Conservation (phyloP, 37 sponge, comb jelly and placozoan genomes). For the Spongia lamella region DNA sequence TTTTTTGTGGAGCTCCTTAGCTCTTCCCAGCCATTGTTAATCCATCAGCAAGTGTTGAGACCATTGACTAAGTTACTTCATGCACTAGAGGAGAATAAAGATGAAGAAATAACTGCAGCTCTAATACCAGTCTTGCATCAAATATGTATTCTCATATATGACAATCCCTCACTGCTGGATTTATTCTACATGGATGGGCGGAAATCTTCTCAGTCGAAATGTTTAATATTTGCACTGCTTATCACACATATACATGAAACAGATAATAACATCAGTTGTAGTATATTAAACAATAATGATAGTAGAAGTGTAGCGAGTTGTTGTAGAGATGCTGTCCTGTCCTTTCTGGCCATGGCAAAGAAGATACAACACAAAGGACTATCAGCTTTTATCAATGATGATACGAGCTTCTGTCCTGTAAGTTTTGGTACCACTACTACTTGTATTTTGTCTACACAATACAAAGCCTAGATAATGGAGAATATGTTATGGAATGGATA, state of each 20-base stretch:
- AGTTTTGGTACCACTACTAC: neutral
- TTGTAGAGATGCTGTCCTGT: slow-evolving; percentile 69
- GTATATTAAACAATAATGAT: neutral
- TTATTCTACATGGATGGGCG: slow-evolving; percentile 57
- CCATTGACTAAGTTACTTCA: slow-evolving; percentile 73
- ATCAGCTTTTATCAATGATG: slow-evolving; percentile 42
- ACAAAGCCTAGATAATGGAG: too few species aligned
- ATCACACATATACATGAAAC: slow-evolving; percentile 68
- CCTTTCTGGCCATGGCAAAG: slow-evolving; percentile 59
- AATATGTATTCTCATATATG: slow-evolving; percentile 64
- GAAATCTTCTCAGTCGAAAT: slow-evolving; percentile 44
- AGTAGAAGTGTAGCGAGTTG: slow-evolving; percentile 39
- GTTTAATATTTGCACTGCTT: slow-evolving; percentile 66
- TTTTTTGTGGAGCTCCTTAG: slow-evolving; percentile 59
- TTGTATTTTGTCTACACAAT: too few species aligned
- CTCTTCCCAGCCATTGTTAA: slow-evolving; percentile 53
- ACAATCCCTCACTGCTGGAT: slow-evolving; percentile 64
- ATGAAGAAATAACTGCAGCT: slow-evolving; percentile 18
- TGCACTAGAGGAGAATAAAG: slow-evolving; percentile 45
- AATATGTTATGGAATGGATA: too few species aligned
- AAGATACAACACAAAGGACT: slow-evolving; percentile 36
- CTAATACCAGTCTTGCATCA: slow-evolving; percentile 56
- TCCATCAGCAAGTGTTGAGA: slow-evolving; percentile 77
- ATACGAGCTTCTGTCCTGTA: slow-evolving; percentile 78
- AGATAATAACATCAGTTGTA: too few species aligned